Conservation (phyloP, 2,113 vertebrate species). For the Alligator mississippiensis region DNA sequence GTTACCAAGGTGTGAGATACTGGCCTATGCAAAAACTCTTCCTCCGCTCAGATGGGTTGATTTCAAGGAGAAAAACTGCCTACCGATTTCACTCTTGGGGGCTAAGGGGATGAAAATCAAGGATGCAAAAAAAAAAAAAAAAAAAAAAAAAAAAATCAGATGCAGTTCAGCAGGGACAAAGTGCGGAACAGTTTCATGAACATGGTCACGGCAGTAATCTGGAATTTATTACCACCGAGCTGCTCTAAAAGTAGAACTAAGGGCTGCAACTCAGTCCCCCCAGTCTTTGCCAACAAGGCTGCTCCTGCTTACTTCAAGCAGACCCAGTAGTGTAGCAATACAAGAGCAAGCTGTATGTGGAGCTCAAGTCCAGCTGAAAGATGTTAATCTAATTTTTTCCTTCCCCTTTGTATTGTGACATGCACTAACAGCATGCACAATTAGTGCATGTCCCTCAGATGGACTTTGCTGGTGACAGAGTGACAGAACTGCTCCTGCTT, state of each 20-base stretch:
- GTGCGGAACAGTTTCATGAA: conserved; percentile 7
- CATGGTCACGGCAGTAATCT: not conserved
- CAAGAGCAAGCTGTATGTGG: not conserved
- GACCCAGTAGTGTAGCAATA: not conserved
- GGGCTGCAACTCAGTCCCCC: not conserved
- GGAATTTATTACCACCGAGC: not conserved
- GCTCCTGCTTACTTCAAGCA: not conserved
- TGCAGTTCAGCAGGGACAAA: conserved; percentile 3
- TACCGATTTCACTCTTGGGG: too few species aligned
- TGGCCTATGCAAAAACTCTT: not conserved
- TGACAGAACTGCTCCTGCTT: not conserved
- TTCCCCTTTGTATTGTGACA: not conserved
- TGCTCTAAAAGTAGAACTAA: not conserved
- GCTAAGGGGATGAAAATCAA: too few species aligned
- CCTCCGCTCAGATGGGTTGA: not conserved
- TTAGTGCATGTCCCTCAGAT: not conserved
- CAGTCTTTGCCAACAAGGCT: not conserved
- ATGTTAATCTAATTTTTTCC: not conserved
- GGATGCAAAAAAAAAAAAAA: not conserved
- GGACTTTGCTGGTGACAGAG: not conserved
- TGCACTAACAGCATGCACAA: fast-evolving
- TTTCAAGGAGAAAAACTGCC: not conserved
- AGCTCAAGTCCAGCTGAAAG: not conserved
- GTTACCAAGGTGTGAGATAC: not conserved
- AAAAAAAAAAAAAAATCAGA: not conserved